These are phyloP conservation scores for Leptonema lineaticorne DNA, from an alignment of 1,140 invertebrate genomes.

Conservation along the genomic window DNA sequence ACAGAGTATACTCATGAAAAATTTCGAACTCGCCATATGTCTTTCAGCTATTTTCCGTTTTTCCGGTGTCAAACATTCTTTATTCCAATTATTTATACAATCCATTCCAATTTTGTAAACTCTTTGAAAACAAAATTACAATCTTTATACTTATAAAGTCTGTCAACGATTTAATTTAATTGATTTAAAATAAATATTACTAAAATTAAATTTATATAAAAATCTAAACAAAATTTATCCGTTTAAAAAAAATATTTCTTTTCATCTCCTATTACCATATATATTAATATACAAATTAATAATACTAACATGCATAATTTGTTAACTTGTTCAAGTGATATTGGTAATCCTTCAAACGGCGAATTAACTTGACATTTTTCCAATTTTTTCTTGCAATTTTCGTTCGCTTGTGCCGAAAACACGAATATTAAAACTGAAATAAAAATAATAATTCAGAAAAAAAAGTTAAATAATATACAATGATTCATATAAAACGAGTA, in stretches of 20 bases:
- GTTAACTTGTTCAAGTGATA: slow-evolving; percentile 21
- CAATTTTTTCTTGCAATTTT: slow-evolving; percentile 35
- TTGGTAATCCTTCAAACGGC: slow-evolving; percentile 30
- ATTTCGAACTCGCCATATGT: slow-evolving; percentile 35
- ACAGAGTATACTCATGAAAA: slow-evolving; percentile 37
- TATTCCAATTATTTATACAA: slow-evolving; percentile 36
- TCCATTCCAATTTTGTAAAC: slow-evolving; percentile 37
- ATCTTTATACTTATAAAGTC: too few species aligned
- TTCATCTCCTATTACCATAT: too few species aligned
- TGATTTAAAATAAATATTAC: too few species aligned
- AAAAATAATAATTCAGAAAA: too few species aligned
- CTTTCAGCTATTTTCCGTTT: slow-evolving; percentile 26
- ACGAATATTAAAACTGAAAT: slow-evolving; percentile 6
- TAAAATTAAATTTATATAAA: too few species aligned
- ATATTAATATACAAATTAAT: too few species aligned
- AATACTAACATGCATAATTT: slow-evolving; percentile 30
- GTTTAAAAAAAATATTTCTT: too few species aligned
- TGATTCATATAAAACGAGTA: too few species aligned
- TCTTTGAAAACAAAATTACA: too few species aligned
- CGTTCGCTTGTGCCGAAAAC: neutral
- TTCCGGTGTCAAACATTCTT: slow-evolving; percentile 32
- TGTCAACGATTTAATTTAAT: too few species aligned
- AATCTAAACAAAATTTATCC: too few species aligned
- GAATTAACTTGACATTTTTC: slow-evolving; percentile 21
- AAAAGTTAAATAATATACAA: too few species aligned